These are phyloP conservation scores for Tenthredo notha DNA, from an alignment of 2,888 invertebrate species.

Conservation along the genomic window DNA sequence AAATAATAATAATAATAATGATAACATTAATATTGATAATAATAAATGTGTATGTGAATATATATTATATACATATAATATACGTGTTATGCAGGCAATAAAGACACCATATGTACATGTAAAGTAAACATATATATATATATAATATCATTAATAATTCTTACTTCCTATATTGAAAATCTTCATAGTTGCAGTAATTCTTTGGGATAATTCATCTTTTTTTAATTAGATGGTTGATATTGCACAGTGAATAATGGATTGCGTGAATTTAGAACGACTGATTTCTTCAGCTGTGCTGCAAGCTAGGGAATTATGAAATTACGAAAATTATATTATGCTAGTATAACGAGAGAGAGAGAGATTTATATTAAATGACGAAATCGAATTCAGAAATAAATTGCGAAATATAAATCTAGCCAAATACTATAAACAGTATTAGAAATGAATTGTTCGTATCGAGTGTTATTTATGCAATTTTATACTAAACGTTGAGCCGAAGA, in stretches of 20 bases:
- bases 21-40: slow-evolving; percentile 55
- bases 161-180: background rate
- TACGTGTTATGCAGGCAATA: slow-evolving; percentile 43
- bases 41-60: slow-evolving; percentile 61
- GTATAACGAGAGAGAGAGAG: slow-evolving; percentile 22
- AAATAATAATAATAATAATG: slow-evolving; percentile 56
- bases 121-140: slow-evolving; percentile 3
- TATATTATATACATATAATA: slow-evolving; percentile 14
- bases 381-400: background rate
- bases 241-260: background rate
- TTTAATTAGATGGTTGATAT: background rate
- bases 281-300: slow-evolving; percentile 10
- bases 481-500: background rate
- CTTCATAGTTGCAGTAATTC: background rate
- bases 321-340: slow-evolving; percentile 23
- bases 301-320: slow-evolving; percentile 9
- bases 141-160: background rate
- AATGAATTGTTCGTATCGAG: background rate
- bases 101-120: slow-evolving; percentile 47
- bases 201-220: background rate
- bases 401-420: background rate
- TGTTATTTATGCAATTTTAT: too few relatives aligned
- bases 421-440: background rate
- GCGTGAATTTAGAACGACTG: background rate
- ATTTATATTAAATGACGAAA: background rate